Base-by-base conservation (phyloP, 2,113 vertebrate species). In the Percina caprodes region DNA sequence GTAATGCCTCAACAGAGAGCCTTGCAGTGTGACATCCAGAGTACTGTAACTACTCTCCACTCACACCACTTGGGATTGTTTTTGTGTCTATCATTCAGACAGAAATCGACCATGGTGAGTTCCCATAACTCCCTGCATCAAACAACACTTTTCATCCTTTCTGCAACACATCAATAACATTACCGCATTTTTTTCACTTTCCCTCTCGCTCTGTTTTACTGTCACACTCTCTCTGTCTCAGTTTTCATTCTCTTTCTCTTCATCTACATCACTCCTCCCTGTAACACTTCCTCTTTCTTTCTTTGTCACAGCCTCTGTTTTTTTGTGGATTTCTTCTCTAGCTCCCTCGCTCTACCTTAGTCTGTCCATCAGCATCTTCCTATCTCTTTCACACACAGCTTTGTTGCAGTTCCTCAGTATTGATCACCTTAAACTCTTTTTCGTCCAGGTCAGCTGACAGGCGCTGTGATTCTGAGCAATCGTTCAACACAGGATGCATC, bases 131-230 rank as follows among this genome's bases (percentile, higher is more conserved):
- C 70, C 21, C 67, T 67, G 59, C 60, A 73, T 85, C 82, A 80
- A 60, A 69, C 74, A 85, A 62, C 85, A 63, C 80, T 72, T 80
- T 76, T 51, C 77, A 45, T 60, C 33, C 46, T 79, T 70, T 74
- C 72, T 69, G 62, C 67, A 79, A 58, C 77, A 84, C 84, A 84
- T 87, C 80, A 85, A 72, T 82, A 90, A 79, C 71, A 69, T 69
- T 12, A 5, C 21, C 61, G 51, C 9, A 0, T 48, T 74, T 86
- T 74, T 63, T 80, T 59, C 60, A 52, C 75, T 13, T 56, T 74
- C 61, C 3, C 55, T 49, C 74, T 39, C 82, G 54, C 42, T 21
- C 30, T 86, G 18, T 30, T 62, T 63, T 62, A n/a, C 71, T 54
- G 18, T 69, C 80, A 60, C 74, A 46, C 69, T 63, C 39, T 21